Percentiles rank a stretch among this genome's conserved stretches.
Evolutionary conservation across 2,888 invertebrate genomes (phyloP).

Genomic region (Plebejus melissa): DNA sequence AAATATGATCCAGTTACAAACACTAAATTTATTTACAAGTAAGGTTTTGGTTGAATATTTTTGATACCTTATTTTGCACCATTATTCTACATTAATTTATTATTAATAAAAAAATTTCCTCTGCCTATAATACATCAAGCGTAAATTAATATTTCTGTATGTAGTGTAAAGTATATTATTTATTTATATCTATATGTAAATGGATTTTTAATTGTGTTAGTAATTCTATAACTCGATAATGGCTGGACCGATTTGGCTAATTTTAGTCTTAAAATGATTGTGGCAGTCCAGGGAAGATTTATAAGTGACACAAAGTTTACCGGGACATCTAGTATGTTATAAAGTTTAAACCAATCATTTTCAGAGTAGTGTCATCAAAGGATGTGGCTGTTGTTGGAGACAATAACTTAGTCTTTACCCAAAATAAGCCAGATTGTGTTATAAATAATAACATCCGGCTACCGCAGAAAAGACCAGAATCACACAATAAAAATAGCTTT

Average conservation of each 20-base stretch:
- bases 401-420: slow-evolving; percentile 54
- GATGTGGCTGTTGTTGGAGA: slow-evolving; percentile 62
- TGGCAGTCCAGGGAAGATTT: too few species aligned
- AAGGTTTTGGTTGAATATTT: slow-evolving; percentile 37
- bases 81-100: too few species aligned
- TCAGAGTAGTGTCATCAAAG: slow-evolving; percentile 64
- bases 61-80: neutral
- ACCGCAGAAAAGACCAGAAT: slow-evolving; percentile 32
- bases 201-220: too few species aligned
- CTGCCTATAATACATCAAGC: too few species aligned
- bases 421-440: slow-evolving; percentile 40
- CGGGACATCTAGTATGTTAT: neutral
- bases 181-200: too few species aligned
- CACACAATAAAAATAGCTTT: neutral
- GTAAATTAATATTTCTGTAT: too few species aligned
- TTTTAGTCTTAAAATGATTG: too few species aligned
- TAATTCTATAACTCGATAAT: too few species aligned
- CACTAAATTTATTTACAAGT: slow-evolving; percentile 68
- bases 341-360: slow-evolving; percentile 12
- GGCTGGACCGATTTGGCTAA: too few species aligned
- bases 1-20: slow-evolving; percentile 67
- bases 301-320: too few species aligned
- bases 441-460: slow-evolving; percentile 32
- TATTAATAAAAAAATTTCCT: too few species aligned
- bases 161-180: too few species aligned